Conservation (phyloP, 2,113 vertebrate genomes). For the Cromileptes altivelis region DNA sequence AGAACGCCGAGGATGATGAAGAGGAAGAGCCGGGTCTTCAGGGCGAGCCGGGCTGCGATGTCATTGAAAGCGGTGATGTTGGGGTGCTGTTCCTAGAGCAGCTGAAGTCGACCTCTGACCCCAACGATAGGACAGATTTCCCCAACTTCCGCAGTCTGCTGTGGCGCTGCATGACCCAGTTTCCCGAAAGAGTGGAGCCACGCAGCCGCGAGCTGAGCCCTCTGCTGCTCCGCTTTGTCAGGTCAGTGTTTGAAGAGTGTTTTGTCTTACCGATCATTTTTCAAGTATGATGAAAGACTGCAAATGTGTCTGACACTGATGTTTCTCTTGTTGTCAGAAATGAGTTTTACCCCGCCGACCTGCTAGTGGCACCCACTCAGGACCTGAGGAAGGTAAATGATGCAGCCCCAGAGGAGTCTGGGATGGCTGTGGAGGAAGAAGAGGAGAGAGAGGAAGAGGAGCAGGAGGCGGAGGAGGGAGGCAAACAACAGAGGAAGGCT, state of each 20-base stretch:
- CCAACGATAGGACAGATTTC: slow-evolving; percentile 89
- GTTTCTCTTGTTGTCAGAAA: slow-evolving; percentile 83
- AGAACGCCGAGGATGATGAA: slow-evolving; percentile 46
- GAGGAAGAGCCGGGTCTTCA: slow-evolving; percentile 35
- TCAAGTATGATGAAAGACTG: not conserved
- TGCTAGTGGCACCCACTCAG: slow-evolving; percentile 92
- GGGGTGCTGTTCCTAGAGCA: slow-evolving; percentile 87
- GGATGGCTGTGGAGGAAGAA: slow-evolving; percentile 70
- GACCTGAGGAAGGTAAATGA: slow-evolving; percentile 84
- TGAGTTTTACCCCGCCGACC: slow-evolving; percentile 93
- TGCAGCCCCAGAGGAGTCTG: slow-evolving; percentile 58
- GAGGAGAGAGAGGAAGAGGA: slow-evolving; percentile 72
- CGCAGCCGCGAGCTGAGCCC: slow-evolving; percentile 94
- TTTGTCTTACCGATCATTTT: not conserved
- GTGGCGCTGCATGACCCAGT: slow-evolving; percentile 92
- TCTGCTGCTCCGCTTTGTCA: slow-evolving; percentile 94
- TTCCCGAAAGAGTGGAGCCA: slow-evolving; percentile 93
- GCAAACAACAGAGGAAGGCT: slow-evolving; percentile 78
- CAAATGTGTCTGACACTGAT: not conserved
- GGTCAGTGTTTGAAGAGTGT: slow-evolving; percentile 75
- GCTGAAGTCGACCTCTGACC: slow-evolving; percentile 78
- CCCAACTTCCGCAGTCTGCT: slow-evolving; percentile 93
- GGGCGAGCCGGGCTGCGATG: slow-evolving; percentile 75
- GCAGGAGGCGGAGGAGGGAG: slow-evolving; percentile 62
- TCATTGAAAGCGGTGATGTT: slow-evolving; percentile 82